phyloP scores from a whole-genome alignment of 2,113 vertebrate genomes.

The Macroglossus sobrinus region DNA sequence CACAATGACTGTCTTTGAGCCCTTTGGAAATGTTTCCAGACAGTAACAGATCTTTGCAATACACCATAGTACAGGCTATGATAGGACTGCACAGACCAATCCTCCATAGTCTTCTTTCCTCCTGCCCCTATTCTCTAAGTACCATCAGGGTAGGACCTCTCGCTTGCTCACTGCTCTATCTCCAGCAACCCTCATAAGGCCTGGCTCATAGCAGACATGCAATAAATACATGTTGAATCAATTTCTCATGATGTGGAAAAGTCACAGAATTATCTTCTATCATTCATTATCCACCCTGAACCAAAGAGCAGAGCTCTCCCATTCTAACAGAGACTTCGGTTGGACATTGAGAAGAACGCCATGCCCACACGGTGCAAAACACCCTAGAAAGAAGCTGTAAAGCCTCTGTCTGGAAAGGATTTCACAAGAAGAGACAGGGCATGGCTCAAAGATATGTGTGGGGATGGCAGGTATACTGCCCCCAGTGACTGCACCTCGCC shows the following conservation, averaged over 20 bases:
- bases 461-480: background rate
- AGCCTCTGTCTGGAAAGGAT: background rate
- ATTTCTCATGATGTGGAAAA: background rate
- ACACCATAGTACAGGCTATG: background rate
- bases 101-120: background rate
- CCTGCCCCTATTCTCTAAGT: background rate
- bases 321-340: background rate
- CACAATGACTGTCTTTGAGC: background rate
- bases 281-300: background rate
- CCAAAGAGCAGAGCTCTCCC: background rate
- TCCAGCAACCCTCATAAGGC: background rate
- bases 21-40: background rate
- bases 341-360: background rate
- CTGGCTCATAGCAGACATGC: background rate
- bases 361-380: background rate
- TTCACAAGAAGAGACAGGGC: background rate
- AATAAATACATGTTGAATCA: background rate
- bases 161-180: background rate
- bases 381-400: background rate
- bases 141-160: background rate
- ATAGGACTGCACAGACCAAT: fast-evolving
- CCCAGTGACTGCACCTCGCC: fast-evolving
- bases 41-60: background rate
- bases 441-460: background rate
- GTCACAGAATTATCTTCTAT: background rate